Conservation (phyloP, 2,797 vertebrate species). For the Alcedo atthis region DNA sequence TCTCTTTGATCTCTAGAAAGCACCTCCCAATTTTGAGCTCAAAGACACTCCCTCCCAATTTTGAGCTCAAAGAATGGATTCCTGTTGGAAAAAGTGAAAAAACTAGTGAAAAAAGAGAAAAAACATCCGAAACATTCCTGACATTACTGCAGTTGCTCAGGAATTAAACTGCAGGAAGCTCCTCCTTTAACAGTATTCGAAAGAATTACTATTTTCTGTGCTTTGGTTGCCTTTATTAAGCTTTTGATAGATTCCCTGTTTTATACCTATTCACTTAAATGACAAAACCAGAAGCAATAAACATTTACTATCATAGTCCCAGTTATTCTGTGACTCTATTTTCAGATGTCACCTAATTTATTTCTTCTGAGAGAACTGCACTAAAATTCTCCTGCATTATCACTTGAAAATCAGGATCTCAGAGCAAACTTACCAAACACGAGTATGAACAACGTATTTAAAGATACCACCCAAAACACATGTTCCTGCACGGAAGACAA, state of each 20-base stretch:
- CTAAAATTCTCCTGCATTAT: background rate
- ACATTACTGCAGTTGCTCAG: background rate
- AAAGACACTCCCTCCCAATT: background rate
- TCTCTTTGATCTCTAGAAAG: background rate
- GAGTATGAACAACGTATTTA: conserved; percentile 98
- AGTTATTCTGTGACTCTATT: background rate
- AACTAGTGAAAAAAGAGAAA: background rate
- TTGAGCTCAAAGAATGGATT: background rate
- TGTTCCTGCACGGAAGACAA: conserved; percentile 85
- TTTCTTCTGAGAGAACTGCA: background rate
- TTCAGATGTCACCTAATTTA: background rate
- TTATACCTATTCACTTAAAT: background rate
- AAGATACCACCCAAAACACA: conserved; percentile 98
- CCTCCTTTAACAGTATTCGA: background rate
- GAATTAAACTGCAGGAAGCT: background rate
- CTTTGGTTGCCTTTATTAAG: background rate
- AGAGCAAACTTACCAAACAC: conserved; percentile 90
- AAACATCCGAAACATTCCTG: background rate
- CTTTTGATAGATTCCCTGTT: background rate
- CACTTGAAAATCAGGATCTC: background rate
- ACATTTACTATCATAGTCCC: background rate
- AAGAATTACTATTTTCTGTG: background rate
- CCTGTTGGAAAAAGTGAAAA: background rate
- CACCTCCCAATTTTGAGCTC: background rate
- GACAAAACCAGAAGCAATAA: background rate